Conservation (phyloP, 2,797 vertebrate genomes). For the Rhinophrynus dorsalis region DNA sequence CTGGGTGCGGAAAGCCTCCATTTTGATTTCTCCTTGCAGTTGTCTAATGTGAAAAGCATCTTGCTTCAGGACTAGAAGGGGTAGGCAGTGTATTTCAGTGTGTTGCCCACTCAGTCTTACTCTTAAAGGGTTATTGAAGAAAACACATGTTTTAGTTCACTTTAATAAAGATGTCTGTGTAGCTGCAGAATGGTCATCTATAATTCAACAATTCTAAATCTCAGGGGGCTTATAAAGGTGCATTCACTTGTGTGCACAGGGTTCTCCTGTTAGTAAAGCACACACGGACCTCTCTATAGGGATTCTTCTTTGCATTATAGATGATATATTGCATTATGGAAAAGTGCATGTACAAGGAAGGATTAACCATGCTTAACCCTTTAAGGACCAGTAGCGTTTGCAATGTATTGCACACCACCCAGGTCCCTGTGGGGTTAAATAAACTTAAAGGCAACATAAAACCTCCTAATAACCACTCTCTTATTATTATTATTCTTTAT, state of each 20-base stretch:
- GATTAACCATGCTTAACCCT: too few relatives aligned
- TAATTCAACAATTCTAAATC: slow-evolving; percentile 19
- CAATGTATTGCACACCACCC: too few relatives aligned
- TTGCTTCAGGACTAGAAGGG: too few relatives aligned
- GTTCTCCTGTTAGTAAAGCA: neutral
- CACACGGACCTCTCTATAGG: neutral
- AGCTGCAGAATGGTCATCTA: slow-evolving; percentile 18
- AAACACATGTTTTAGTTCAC: neutral
- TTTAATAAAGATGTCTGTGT: neutral
- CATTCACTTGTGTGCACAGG: neutral
- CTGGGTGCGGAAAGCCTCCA: neutral
- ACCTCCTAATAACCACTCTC: too few relatives aligned
- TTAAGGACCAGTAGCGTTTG: too few relatives aligned
- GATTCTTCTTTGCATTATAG: slow-evolving; percentile 10
- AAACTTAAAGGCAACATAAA: too few relatives aligned
- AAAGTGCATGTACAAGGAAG: neutral
- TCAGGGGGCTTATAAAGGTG: neutral
- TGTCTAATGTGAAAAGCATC: neutral
- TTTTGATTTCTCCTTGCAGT: neutral
- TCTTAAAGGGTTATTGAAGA: too few relatives aligned
- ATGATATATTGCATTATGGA: neutral
- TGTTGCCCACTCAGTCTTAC: too few relatives aligned
- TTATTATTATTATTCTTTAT: too few relatives aligned
- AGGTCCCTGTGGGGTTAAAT: too few relatives aligned
- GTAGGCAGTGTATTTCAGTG: too few relatives aligned